phyloP scores from a whole-genome alignment of 2,113 vertebrate genomes.

The Pagrus major region DNA sequence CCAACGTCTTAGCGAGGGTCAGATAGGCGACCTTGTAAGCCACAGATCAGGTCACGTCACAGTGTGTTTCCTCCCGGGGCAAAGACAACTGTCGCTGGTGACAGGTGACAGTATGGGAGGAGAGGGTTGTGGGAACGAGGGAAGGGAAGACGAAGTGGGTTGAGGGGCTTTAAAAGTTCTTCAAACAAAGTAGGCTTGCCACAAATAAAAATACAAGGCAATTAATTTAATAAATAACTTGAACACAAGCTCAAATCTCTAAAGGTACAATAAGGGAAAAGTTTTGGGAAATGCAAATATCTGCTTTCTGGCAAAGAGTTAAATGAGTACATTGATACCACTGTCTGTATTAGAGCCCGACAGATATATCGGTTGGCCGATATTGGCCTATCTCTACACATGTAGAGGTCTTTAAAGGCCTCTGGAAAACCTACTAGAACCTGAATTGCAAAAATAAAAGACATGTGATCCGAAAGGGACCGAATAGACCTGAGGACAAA shows the following conservation, averaged over 20 bases:
- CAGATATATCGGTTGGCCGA: too few relatives aligned
- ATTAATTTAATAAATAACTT: constrained; percentile 1
- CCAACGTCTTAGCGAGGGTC: constrained; percentile 37
- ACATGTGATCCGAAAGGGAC: not conserved
- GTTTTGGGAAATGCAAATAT: not conserved
- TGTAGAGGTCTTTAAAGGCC: not conserved
- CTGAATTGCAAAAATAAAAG: not conserved
- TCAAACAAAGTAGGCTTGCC: not conserved
- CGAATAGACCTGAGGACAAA: not conserved
- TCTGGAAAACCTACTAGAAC: not conserved
- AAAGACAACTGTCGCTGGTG: constrained; percentile 32
- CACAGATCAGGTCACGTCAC: constrained; percentile 48
- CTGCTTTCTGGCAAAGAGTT: not conserved
- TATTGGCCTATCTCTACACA: too few relatives aligned
- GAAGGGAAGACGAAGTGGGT: not conserved
- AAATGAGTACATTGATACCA: too few relatives aligned
- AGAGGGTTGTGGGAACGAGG: not conserved
- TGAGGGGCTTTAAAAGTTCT: constrained; percentile 1
- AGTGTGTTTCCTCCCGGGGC: constrained; percentile 27
- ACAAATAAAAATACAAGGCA: not conserved
- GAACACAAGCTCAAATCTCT: not conserved
- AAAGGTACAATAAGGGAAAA: not conserved
- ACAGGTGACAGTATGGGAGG: constrained; percentile 37
- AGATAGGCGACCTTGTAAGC: constrained; percentile 43
- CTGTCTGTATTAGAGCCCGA: too few relatives aligned